phyloP scores from a whole-genome alignment of 2,888 invertebrate species.

The Stenotaenia linearis region DNA sequence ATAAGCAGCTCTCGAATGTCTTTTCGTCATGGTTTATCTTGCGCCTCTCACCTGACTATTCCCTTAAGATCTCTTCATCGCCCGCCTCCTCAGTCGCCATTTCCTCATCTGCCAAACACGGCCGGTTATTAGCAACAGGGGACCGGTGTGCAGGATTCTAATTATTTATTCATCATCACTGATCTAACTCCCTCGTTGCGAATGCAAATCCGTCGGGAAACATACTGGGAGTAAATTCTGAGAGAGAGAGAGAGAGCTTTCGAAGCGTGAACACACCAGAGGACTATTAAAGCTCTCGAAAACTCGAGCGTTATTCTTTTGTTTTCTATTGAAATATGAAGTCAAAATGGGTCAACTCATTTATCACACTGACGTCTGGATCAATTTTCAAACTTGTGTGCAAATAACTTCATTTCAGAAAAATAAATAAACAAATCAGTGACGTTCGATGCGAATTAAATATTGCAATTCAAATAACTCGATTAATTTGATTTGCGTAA shows the following conservation, averaged over 20 bases:
- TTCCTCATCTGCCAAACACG: slow-evolving; percentile 12
- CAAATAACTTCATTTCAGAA: background rate
- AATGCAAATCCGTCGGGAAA: slow-evolving; percentile 13
- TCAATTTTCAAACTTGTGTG: background rate
- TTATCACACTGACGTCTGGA: background rate
- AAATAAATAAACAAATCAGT: background rate
- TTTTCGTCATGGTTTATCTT: slow-evolving; percentile 24
- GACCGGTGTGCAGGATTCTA: slow-evolving; percentile 16
- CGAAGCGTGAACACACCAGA: slow-evolving; percentile 21
- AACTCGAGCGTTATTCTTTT: slow-evolving; percentile 21
- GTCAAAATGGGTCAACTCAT: slow-evolving; percentile 13
- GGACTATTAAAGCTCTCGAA: slow-evolving; percentile 8
- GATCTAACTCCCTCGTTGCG: slow-evolving; percentile 26
- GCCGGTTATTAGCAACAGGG: slow-evolving; percentile 16
- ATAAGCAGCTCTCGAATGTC: slow-evolving; percentile 26
- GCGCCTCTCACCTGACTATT: background rate
- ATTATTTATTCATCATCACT: slow-evolving; percentile 26
- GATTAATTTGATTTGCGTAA: background rate
- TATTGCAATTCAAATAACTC: background rate
- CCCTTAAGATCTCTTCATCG: background rate
- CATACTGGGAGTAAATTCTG: slow-evolving; percentile 4
- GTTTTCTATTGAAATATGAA: slow-evolving; percentile 26
- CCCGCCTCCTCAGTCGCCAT: background rate
- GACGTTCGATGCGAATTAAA: no score
- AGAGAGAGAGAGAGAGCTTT: background rate